Evolutionary conservation across 2,888 invertebrate species (phyloP).

Genomic region (Caenorhabditis zanzibari): DNA sequence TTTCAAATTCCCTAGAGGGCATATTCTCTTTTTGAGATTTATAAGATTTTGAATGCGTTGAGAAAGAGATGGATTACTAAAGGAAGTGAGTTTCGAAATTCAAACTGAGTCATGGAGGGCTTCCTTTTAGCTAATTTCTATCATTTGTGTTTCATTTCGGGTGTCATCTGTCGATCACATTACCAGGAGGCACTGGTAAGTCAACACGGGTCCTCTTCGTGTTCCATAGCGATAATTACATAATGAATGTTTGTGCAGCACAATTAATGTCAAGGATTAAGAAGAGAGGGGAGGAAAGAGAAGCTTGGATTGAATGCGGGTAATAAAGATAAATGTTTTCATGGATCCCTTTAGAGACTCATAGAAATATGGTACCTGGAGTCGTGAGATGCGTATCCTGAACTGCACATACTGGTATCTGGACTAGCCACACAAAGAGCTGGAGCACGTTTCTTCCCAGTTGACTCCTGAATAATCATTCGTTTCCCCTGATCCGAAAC

Average conservation of each 20-base stretch:
- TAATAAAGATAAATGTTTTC: slow-evolving; percentile 22
- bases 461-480: slow-evolving; percentile 37
- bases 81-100: slow-evolving; percentile 34
- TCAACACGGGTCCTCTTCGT: slow-evolving; percentile 50
- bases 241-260: slow-evolving; percentile 68
- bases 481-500: neutral
- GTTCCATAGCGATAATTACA: slow-evolving; percentile 59
- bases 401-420: slow-evolving; percentile 71
- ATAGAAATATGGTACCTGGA: slow-evolving; percentile 62
- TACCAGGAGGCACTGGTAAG: slow-evolving; percentile 54
- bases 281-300: neutral
- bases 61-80: slow-evolving; percentile 36
- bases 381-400: slow-evolving; percentile 71
- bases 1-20: slow-evolving; percentile 26
- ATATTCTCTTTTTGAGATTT: slow-evolving; percentile 45
- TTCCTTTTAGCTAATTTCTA: slow-evolving; percentile 43
- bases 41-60: slow-evolving; percentile 44
- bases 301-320: slow-evolving; percentile 11
- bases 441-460: slow-evolving; percentile 50
- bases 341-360: no score
- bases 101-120: slow-evolving; percentile 35
- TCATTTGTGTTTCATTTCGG: slow-evolving; percentile 47
- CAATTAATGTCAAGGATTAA: slow-evolving; percentile 68
- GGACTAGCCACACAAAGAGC: slow-evolving; percentile 66
- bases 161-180: slow-evolving; percentile 65